Base-by-base conservation (phyloP, 1,140 invertebrate genomes). In the Galleria mellonella region DNA sequence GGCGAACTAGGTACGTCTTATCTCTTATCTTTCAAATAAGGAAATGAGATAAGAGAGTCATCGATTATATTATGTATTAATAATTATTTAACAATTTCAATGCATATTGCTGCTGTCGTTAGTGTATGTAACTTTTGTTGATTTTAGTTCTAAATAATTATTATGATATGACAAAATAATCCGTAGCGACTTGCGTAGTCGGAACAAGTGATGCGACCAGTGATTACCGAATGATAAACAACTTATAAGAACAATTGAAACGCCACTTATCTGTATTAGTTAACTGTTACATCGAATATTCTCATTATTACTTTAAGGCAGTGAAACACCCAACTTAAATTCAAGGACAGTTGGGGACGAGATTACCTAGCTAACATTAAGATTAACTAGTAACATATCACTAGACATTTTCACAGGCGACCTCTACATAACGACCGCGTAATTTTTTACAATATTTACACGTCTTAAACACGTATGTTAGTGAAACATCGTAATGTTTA, bases 391-490 rank as follows among this genome's bases (percentile, higher is more conserved):
- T 83, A 73, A 72, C 57, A 74, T 84, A 84, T 74, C 66, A 78
- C 81, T 84, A 84, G 73, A 82, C 61, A 82, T 81, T 79, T 79
- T 79, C 78, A 79, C 78, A 77, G 56, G 55, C 76, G 77, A 75
- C 73, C 74, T 72, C 72, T 82, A 79, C 73, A 70, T 51, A 65
- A 67, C 63, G 71, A 67, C 55, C 81, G 74, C 69, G 62, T 75
- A 64, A 73, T 77, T 78, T 75, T 75, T 72, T 84, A 84, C 81
- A 84, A 81, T 84, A 84, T 84, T 77, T 84, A 84, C 81, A 84
- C 63, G 64, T 83, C 74, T 79, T 81, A 81, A 55, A 78, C 62
- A 72, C 65, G 67, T 69, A 77, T 73, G 62, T 58, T 55, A 52
- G 62, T 66, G 63, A 61, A 57, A 67, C 56, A 41, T 55, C 53